These are phyloP conservation scores for Coelogynopora nodosa DNA, from an alignment of 2,888 invertebrate species.

Conservation along the genomic window DNA sequence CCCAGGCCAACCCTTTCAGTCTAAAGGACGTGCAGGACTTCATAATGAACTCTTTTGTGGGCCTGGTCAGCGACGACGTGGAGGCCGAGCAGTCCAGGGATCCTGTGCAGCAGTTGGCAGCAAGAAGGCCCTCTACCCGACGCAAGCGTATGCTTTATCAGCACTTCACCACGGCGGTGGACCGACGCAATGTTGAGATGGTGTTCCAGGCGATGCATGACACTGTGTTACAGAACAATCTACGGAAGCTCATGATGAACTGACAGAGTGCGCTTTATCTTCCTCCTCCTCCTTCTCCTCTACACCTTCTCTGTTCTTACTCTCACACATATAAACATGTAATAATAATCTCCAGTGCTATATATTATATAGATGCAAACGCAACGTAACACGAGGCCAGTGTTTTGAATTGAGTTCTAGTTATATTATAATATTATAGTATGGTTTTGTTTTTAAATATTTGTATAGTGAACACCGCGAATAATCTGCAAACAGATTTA, in stretches of 20 bases:
- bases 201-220: constrained; percentile 44
- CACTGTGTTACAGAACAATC: constrained; percentile 37
- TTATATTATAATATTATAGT: too few species aligned
- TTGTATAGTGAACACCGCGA: too few species aligned
- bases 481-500: too few species aligned
- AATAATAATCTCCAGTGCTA: too few species aligned
- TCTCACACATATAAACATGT: too few species aligned
- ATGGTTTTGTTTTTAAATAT: too few species aligned
- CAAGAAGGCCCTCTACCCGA: neutral
- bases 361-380: too few species aligned
- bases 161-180: constrained; percentile 43
- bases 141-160: constrained; percentile 37
- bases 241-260: constrained; percentile 35
- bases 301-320: too few species aligned
- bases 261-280: too few species aligned
- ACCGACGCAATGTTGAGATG: constrained; percentile 43
- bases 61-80: constrained; percentile 12
- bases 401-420: too few species aligned
- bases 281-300: too few species aligned
- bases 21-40: constrained; percentile 27
- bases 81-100: neutral
- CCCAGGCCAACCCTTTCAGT: constrained; percentile 18
- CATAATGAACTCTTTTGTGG: constrained; percentile 36
- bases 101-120: neutral
- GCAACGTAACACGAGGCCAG: too few species aligned